Conservation (phyloP, 2,113 vertebrate genomes). For the Nyctibius bracteatus region DNA sequence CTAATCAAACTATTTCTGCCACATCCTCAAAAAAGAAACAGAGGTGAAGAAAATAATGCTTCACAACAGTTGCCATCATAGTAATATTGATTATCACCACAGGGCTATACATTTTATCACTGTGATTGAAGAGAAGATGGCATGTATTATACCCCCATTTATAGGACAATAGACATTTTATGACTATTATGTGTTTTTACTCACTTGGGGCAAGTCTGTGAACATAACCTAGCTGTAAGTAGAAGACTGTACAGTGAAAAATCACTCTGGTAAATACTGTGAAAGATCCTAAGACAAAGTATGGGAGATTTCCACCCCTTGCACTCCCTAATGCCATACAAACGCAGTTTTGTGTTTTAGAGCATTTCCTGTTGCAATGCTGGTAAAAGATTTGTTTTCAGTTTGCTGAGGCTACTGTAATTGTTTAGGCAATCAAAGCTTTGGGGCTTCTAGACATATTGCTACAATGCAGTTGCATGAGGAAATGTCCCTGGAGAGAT, state of each 20-base stretch:
- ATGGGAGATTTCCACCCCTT: background rate
- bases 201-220: background rate
- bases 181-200: background rate
- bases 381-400: background rate
- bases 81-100: background rate
- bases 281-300: background rate
- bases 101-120: background rate
- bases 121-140: background rate
- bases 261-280: background rate
- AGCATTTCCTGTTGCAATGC: background rate
- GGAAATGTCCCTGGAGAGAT: background rate
- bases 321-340: background rate
- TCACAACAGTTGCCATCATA: background rate
- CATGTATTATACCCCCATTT: background rate
- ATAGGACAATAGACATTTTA: background rate
- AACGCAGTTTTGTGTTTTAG: background rate
- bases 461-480: background rate
- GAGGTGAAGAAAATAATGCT: background rate
- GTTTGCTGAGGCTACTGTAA: background rate
- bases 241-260: background rate
- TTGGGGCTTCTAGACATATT: background rate
- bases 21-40: background rate
- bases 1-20: background rate
- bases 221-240: background rate
- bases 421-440: background rate